Conservation (phyloP, 2,888 invertebrate species). For the Amiota mariae region DNA sequence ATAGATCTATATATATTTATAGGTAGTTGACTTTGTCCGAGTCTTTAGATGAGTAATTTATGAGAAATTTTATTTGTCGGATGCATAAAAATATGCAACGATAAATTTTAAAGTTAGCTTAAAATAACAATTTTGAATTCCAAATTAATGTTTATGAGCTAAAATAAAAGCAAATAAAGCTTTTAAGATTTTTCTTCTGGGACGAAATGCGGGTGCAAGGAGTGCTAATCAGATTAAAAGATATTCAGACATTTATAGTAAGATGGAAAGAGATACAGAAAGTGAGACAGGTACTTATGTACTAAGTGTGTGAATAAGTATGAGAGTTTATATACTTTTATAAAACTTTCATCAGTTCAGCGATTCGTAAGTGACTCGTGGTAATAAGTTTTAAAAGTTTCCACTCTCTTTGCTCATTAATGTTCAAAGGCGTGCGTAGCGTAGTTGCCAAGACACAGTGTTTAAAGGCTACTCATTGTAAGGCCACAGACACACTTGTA, state of each 20-base stretch:
- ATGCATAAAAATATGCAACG: constrained; percentile 44
- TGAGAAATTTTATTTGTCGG: background rate
- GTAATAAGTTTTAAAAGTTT: constrained; percentile 65
- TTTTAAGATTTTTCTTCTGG: background rate
- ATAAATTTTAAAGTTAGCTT: constrained; percentile 61
- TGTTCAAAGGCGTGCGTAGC: background rate
- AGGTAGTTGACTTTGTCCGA: too few relatives aligned
- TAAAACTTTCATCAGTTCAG: constrained; percentile 24
- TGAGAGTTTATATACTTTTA: background rate
- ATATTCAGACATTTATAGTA: background rate
- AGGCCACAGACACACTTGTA: background rate
- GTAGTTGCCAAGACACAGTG: too few relatives aligned
- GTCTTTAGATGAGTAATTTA: too few relatives aligned
- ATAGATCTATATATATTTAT: too few relatives aligned
- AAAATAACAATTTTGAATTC: background rate
- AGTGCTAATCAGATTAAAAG: constrained; percentile 21
- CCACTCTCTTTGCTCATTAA: constrained; percentile 38
- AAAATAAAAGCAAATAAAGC: background rate
- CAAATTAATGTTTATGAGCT: constrained; percentile 24
- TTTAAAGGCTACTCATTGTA: background rate
- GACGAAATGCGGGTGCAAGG: background rate
- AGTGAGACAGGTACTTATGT: background rate
- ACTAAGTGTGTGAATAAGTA: background rate
- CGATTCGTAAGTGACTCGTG: constrained; percentile 43
- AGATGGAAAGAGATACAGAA: background rate